phyloP scores from a whole-genome alignment of 1,140 invertebrate species.

The Tribolium madens region DNA sequence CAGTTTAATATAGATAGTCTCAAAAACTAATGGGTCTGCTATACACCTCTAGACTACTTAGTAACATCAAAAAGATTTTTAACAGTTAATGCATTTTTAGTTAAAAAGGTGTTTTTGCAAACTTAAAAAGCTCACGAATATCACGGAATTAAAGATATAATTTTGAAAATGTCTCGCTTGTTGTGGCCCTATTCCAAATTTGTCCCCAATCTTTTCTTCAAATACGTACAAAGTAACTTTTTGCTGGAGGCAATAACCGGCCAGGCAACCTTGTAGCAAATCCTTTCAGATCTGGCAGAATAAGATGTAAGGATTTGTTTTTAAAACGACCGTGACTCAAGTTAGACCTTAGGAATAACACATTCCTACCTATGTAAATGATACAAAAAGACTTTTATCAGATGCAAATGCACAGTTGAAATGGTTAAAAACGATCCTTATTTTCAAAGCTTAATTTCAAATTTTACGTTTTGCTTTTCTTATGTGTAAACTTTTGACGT shows the following conservation, averaged over 20 bases:
- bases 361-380: slow-evolving; percentile 12
- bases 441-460: not conserved
- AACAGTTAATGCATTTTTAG: too few relatives aligned
- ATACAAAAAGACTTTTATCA: not conserved
- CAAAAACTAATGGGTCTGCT: too few relatives aligned
- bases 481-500: not conserved
- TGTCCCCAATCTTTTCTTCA: slow-evolving; percentile 50
- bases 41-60: too few relatives aligned
- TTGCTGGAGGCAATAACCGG: slow-evolving; percentile 45
- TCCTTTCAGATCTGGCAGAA: slow-evolving; percentile 16
- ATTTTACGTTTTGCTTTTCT: not conserved
- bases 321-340: slow-evolving; percentile 19
- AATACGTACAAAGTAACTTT: slow-evolving; percentile 51
- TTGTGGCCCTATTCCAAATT: not conserved
- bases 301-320: slow-evolving; percentile 27
- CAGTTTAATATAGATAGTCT: too few relatives aligned
- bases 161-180: too few relatives aligned
- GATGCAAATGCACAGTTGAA: not conserved
- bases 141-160: too few relatives aligned
- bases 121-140: too few relatives aligned
- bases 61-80: too few relatives aligned
- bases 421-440: not conserved
- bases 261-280: not conserved
- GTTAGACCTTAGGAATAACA: not conserved
- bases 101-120: too few relatives aligned